phyloP scores from a whole-genome alignment of 2,113 vertebrate species.

The Melanocharis versteri region DNA sequence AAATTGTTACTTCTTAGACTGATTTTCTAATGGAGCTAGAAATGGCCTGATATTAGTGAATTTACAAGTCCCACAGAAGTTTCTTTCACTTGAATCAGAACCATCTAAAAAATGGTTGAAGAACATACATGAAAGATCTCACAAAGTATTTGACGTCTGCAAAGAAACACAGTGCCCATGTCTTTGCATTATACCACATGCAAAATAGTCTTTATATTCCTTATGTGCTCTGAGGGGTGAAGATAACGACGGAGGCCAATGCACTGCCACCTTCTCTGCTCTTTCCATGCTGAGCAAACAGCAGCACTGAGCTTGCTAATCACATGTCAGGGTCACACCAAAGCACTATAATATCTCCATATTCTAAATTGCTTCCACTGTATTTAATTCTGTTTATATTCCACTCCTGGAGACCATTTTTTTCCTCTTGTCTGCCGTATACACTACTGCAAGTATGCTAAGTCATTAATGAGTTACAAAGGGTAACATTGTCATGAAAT shows the following conservation, averaged over 20 bases:
- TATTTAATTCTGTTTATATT: background rate
- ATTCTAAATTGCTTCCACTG: background rate
- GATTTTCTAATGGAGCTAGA: background rate
- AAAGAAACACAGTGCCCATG: background rate
- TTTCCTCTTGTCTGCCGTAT: background rate
- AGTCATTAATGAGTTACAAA: background rate
- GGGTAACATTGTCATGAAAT: background rate
- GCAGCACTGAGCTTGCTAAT: background rate
- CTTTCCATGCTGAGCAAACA: background rate
- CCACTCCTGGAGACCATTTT: background rate
- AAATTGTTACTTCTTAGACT: background rate
- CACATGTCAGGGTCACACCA: background rate
- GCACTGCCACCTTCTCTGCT: background rate
- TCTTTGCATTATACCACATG: background rate
- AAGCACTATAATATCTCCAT: background rate
- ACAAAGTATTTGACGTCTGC: background rate
- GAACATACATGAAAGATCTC: background rate
- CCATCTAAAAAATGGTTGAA: background rate
- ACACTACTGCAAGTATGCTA: background rate
- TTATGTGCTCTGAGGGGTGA: background rate
- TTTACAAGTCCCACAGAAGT: background rate
- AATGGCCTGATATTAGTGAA: background rate
- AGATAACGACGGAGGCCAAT: background rate
- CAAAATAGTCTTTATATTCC: background rate
- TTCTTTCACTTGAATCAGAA: background rate